Percentiles rank a stretch among this genome's conserved stretches.
Evolutionary conservation across 2,888 invertebrate species (phyloP).

Genomic region (Synanthedon tipuliformis): DNA sequence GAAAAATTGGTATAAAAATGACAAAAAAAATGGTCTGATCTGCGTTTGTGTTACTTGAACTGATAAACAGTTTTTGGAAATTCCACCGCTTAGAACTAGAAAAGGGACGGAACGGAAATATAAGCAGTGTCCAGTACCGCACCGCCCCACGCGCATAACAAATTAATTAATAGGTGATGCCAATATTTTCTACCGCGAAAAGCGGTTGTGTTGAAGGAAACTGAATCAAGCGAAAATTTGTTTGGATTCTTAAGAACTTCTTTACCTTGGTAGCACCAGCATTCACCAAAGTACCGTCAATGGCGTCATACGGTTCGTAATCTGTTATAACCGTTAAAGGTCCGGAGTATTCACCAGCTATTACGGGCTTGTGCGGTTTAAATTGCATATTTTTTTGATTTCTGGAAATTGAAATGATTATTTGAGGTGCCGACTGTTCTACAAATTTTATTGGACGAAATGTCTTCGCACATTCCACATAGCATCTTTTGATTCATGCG

Average conservation of each 20-base stretch:
- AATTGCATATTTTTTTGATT: slow-evolving; percentile 8
- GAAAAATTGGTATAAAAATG: too few relatives aligned
- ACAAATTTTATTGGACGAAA: neutral
- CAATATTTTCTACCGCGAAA: neutral
- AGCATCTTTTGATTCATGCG: neutral
- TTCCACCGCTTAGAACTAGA: too few relatives aligned
- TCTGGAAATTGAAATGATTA: neutral
- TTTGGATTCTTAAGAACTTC: too few relatives aligned
- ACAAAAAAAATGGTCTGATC: too few relatives aligned
- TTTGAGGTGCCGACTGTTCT: neutral
- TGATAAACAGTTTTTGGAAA: too few relatives aligned
- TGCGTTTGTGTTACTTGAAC: too few relatives aligned
- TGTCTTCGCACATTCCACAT: too few relatives aligned
- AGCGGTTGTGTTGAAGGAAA: too few relatives aligned
- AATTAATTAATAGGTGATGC: neutral
- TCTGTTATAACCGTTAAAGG: slow-evolving; percentile 32
- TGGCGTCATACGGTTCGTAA: slow-evolving; percentile 31
- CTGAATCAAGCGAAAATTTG: too few relatives aligned
- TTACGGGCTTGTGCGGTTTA: slow-evolving; percentile 9
- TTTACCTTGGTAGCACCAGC: slow-evolving; percentile 39
- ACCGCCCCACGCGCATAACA: too few relatives aligned
- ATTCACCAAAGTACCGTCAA: slow-evolving; percentile 28
- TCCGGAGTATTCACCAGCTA: neutral
- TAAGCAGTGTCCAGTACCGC: too few relatives aligned
- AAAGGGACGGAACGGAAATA: too few relatives aligned